phyloP scores from a whole-genome alignment of 2,797 vertebrate species.

The Columba guinea region DNA sequence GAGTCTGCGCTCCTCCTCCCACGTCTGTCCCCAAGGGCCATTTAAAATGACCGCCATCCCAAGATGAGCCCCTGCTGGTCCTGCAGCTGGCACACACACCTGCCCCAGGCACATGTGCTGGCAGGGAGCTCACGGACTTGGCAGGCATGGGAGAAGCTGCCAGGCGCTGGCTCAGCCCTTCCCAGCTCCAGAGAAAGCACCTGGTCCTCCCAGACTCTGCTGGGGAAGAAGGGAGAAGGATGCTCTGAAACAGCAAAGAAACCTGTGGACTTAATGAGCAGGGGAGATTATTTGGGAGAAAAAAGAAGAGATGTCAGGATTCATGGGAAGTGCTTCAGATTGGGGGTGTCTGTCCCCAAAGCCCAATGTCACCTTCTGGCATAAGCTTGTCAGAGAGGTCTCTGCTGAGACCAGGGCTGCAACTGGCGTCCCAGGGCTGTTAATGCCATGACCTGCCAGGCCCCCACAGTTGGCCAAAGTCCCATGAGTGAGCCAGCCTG shows the following conservation, averaged over 20 bases:
- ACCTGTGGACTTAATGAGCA: not conserved
- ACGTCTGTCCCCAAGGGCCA: not conserved
- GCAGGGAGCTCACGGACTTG: not conserved
- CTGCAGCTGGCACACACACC: not conserved
- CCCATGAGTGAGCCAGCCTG: not conserved
- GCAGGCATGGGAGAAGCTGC: not conserved
- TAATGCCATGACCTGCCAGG: not conserved
- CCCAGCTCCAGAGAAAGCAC: not conserved
- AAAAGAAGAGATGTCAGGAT: not conserved
- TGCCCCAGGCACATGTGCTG: not conserved
- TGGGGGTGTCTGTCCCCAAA: not conserved
- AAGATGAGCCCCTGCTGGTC: not conserved
- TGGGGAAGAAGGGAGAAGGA: not conserved
- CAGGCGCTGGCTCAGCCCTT: conserved; percentile 15
- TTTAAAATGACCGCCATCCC: not conserved
- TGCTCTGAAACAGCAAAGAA: not conserved
- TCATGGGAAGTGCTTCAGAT: not conserved
- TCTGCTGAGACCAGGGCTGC: not conserved
- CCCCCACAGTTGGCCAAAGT: not conserved
- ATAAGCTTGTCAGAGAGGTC: not conserved
- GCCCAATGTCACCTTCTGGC: not conserved
- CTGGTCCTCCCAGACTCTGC: not conserved
- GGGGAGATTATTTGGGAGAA: not conserved
- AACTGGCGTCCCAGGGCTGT: not conserved
- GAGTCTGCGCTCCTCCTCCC: not conserved